Conservation (phyloP, 2,888 invertebrate genomes). For the Rhorus exstirpatorius region DNA sequence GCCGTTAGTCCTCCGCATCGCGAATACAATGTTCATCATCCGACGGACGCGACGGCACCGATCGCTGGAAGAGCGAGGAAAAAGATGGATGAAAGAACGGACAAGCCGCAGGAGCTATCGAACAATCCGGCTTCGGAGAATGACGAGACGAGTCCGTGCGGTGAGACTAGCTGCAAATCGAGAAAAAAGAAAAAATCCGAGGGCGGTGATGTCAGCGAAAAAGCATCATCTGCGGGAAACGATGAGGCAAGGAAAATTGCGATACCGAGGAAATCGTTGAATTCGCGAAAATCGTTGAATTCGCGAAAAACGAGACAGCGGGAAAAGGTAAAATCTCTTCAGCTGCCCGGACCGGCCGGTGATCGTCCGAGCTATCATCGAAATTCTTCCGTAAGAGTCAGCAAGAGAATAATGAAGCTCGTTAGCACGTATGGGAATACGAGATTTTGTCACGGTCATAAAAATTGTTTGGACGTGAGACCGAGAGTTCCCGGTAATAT, state of each 20-base stretch:
- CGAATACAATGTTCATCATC: slow-evolving; percentile 24
- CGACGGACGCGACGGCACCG: slow-evolving; percentile 3
- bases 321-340: slow-evolving; percentile 16
- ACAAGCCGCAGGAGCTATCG: slow-evolving; percentile 50
- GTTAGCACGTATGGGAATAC: slow-evolving; percentile 62
- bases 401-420: slow-evolving; percentile 70
- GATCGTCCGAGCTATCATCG: slow-evolving; percentile 36
- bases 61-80: slow-evolving; percentile 10
- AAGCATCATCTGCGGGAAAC: not conserved
- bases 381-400: slow-evolving; percentile 65
- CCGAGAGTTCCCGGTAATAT: slow-evolving; percentile 78
- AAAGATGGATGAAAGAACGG: slow-evolving; percentile 64
- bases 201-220: not conserved
- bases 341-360: slow-evolving; percentile 44
- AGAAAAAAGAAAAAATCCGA: slow-evolving; percentile 49
- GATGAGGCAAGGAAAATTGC: too few relatives aligned
- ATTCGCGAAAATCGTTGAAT: slow-evolving; percentile 1
- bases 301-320: slow-evolving; percentile 18
- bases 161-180: slow-evolving; percentile 67
- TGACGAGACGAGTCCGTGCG: slow-evolving; percentile 69
- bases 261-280: slow-evolving; percentile 33
- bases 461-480: slow-evolving; percentile 75
- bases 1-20: slow-evolving; percentile 1
- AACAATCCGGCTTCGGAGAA: slow-evolving; percentile 12
- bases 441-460: slow-evolving; percentile 75